Evolutionary conservation across 2,113 vertebrate species (phyloP), one percentile per base, ranked within the genome.

Genomic region (Sitta europaea): DNA sequence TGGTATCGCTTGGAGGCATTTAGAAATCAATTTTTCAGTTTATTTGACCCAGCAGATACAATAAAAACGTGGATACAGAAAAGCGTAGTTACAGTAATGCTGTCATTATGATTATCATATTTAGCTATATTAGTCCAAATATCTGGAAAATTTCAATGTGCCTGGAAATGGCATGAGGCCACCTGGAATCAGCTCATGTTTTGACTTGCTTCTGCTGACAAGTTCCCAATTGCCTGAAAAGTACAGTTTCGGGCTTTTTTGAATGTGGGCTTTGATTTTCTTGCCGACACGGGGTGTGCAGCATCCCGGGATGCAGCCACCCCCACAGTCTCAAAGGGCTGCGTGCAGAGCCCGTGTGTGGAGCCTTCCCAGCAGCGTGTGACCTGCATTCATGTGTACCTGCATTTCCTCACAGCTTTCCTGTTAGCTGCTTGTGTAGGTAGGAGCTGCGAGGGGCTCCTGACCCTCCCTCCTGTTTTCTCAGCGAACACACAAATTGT

Each of bases 311-410:
- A 13, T 40, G 15, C n/a, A 92, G 35, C 27, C 55, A 47, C 27
- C 6, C 22, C 25, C 27, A 14, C 2, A 50, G 14, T 8, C 36
- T 68, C 24, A 14, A n/a, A 35, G 38, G 58, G 50, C 8, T 0
- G 0, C 11, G 5, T 1, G 3, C 1, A 4, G 31, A 43, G 18
- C 9, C 8, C 1, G 3, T 0, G 1, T 29, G 9, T 18, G 27
- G 24, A 63, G 24, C 18, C 17, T 62, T 55, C 11, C 35, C 6
- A 4, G 14, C 22, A 48, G 12, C 25, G 38, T 45, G 20, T 28
- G n/a, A 63, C 42, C 23, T 3, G 2, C 25, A 35, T 55, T 55
- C 33, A 2, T 15, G 3, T 2, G 14, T 14, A 18, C 4, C 1
- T 63, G 4, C 13, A 22, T 63, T 75, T 93, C 35, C 42, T 67